phyloP scores from a whole-genome alignment of 2,888 invertebrate species.

The Lochmaea crataegi region DNA sequence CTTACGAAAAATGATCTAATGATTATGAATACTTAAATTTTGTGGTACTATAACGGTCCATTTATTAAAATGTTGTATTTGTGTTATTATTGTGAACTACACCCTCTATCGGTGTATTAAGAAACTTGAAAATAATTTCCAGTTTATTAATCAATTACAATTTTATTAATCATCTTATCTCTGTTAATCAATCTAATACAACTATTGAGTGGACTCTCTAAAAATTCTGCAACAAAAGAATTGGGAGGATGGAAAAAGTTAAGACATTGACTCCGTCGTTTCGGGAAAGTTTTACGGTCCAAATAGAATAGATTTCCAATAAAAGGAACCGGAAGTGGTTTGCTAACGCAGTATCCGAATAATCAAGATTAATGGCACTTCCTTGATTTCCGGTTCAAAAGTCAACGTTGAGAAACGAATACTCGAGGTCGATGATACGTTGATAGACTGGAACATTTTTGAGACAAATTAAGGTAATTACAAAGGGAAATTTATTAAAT shows the following conservation, averaged over 20 bases:
- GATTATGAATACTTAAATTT: too few species aligned
- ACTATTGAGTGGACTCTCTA: background rate
- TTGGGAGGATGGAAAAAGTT: background rate
- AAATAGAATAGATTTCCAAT: background rate
- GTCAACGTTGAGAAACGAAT: background rate
- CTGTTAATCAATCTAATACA: background rate
- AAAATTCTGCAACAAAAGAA: background rate
- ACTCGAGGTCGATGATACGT: background rate
- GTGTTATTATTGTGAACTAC: too few species aligned
- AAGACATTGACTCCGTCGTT: background rate
- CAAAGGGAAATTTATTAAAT: too few species aligned
- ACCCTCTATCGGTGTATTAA: too few species aligned
- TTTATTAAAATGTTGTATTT: too few species aligned
- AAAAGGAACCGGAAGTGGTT: constrained; percentile 1
- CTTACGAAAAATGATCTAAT: too few species aligned
- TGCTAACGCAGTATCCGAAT: background rate
- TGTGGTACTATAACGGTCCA: too few species aligned
- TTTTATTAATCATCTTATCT: too few species aligned
- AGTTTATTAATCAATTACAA: too few species aligned
- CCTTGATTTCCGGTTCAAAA: background rate
- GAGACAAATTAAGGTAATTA: too few species aligned
- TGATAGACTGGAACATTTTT: background rate
- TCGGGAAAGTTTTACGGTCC: background rate
- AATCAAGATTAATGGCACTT: constrained; percentile 2
- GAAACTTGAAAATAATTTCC: too few species aligned